phyloP scores from a whole-genome alignment of 2,797 vertebrate genomes.

The Dendrocincla tyrannina region DNA sequence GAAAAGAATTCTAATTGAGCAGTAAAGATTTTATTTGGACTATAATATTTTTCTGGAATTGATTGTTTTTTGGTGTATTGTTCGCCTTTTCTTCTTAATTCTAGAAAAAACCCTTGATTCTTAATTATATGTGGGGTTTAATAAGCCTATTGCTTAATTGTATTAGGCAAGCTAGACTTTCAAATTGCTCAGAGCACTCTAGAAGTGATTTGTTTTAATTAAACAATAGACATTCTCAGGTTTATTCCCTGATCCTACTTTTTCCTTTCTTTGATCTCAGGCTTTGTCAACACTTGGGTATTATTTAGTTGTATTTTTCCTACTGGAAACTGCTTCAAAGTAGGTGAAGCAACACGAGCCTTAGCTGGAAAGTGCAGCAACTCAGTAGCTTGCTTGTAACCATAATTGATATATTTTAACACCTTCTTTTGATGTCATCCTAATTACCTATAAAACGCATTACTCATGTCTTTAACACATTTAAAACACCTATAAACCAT shows the following conservation, averaged over 20 bases:
- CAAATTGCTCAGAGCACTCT: slow-evolving; percentile 6
- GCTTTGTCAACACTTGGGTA: background rate
- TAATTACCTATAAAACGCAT: slow-evolving; percentile 6
- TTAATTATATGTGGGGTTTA: background rate
- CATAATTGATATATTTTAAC: background rate
- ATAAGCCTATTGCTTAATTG: slow-evolving; percentile 28
- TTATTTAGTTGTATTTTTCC: background rate
- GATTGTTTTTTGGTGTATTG: background rate
- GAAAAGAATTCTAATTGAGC: background rate
- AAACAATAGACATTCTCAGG: slow-evolving; percentile 11
- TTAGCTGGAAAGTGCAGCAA: background rate
- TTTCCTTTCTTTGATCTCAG: slow-evolving; percentile 2
- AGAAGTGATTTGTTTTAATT: slow-evolving; percentile 25
- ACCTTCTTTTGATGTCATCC: background rate
- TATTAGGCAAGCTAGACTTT: background rate
- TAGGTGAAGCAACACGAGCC: background rate
- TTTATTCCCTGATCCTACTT: background rate
- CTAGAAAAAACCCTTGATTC: background rate
- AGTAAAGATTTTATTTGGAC: background rate
- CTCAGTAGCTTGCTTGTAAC: background rate
- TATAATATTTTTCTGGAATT: background rate
- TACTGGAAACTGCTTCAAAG: background rate
- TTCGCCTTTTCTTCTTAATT: background rate
- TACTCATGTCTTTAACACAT: background rate
- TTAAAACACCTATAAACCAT: slow-evolving; percentile 1